These are phyloP conservation scores for Camponotus floridanus DNA, from an alignment of 1,140 invertebrate species.

Conservation along the genomic window DNA sequence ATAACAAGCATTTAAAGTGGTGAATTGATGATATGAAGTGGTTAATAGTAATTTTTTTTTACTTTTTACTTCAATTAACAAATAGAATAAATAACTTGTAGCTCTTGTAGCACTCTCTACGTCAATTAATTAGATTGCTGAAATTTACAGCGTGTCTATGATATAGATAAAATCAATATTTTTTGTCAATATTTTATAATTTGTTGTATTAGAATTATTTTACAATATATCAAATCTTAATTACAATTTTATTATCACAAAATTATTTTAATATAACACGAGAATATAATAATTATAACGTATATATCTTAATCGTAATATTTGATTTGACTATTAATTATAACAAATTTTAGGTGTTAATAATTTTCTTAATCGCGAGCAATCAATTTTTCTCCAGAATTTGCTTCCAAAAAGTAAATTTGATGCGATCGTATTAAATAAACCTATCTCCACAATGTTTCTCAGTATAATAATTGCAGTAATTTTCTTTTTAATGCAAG, in stretches of 20 bases:
- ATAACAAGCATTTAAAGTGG: neutral
- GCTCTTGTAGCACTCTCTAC: neutral
- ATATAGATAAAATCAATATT: neutral
- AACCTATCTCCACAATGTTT: neutral
- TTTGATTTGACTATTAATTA: neutral
- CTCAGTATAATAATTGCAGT: neutral
- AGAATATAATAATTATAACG: neutral
- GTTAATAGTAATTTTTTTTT: neutral
- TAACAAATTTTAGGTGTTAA: neutral
- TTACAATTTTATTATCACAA: neutral
- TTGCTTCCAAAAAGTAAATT: neutral
- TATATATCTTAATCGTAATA: neutral
- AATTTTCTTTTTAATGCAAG: constrained; percentile 35
- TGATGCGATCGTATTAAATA: neutral
- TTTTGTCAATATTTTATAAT: neutral
- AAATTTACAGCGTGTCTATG: neutral
- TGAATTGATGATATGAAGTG: neutral
- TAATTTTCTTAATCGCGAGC: neutral
- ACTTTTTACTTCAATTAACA: too few relatives aligned
- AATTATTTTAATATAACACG: neutral
- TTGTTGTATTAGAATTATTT: neutral
- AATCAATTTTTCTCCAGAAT: neutral
- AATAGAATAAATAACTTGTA: too few relatives aligned
- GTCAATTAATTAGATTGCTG: neutral
- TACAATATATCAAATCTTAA: neutral